These are phyloP conservation scores for Arbacia lixula DNA, from an alignment of 53 echinoderm and acorn worm species.

Conservation along the genomic window DNA sequence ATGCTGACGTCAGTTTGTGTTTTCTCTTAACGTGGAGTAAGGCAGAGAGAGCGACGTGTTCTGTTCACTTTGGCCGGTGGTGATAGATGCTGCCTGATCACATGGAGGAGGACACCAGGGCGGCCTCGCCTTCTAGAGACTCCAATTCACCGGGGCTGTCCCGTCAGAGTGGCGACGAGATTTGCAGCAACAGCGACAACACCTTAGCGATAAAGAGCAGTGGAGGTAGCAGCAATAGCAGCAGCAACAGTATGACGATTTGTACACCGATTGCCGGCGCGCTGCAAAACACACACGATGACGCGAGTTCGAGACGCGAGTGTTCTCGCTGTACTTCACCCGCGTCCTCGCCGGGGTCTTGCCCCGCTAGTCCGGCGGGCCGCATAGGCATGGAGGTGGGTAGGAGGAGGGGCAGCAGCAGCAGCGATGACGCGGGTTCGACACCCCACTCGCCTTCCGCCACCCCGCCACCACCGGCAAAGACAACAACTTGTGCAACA, in stretches of 20 bases:
- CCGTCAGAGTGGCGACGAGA: neutral
- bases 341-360: constrained; percentile 23
- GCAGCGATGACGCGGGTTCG: constrained; percentile 1
- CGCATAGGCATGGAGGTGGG: constrained; percentile 4
- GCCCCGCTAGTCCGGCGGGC: constrained; percentile 41
- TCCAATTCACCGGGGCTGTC: constrained; percentile 9
- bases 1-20: too few species aligned
- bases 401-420: neutral
- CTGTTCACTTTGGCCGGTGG: too few species aligned
- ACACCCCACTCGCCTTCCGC: constrained; percentile 10
- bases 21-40: too few species aligned
- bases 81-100: constrained; percentile 51
- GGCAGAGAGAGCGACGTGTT: too few species aligned
- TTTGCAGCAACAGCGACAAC: too few species aligned
- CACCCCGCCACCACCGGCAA: neutral
- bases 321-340: constrained; percentile 51
- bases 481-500: neutral
- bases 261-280: constrained; percentile 8
- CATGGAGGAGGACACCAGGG: constrained; percentile 38
- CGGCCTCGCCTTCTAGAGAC: constrained; percentile 42
- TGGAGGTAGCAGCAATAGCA: too few species aligned
- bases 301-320: neutral
- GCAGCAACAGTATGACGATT: neutral
- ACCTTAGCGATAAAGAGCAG: too few species aligned
- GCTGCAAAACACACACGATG: neutral